Evolutionary conservation across 2,113 vertebrate species (phyloP).

Genomic region (Ctenomys sociabilis): DNA sequence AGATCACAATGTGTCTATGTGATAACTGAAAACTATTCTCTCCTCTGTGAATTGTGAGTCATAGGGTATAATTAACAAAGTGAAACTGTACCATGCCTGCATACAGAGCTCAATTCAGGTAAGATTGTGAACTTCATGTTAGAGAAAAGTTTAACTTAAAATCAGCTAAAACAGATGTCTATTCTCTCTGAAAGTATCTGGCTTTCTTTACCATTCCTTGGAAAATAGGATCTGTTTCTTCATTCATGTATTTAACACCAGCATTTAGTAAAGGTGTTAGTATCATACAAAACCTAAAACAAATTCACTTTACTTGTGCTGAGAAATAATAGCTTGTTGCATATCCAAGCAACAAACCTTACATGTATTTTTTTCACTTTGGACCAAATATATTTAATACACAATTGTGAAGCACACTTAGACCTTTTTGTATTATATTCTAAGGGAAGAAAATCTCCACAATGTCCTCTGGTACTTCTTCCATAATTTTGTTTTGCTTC

Average conservation of each 20-base stretch:
- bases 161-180: neutral
- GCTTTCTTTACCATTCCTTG: neutral
- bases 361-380: constrained; percentile 29
- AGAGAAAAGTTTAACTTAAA: neutral
- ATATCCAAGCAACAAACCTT: neutral
- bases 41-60: neutral
- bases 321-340: neutral
- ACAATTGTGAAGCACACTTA: neutral
- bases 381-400: neutral
- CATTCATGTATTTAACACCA: neutral
- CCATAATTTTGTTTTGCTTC: neutral
- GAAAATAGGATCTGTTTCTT: neutral
- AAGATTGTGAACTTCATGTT: neutral
- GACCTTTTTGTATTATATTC: neutral
- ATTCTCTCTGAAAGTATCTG: neutral
- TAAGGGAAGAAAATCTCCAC: neutral
- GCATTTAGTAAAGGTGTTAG: neutral
- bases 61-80: neutral
- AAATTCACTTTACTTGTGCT: neutral
- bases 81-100: neutral
- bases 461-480: neutral
- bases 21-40: neutral
- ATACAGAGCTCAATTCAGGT: neutral
- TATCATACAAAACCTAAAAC: neutral
- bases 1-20: neutral